Percentiles rank a stretch among this genome's conserved stretches.
Conservation (phyloP, 2,888 invertebrate genomes). For the Timandra comae region DNA sequence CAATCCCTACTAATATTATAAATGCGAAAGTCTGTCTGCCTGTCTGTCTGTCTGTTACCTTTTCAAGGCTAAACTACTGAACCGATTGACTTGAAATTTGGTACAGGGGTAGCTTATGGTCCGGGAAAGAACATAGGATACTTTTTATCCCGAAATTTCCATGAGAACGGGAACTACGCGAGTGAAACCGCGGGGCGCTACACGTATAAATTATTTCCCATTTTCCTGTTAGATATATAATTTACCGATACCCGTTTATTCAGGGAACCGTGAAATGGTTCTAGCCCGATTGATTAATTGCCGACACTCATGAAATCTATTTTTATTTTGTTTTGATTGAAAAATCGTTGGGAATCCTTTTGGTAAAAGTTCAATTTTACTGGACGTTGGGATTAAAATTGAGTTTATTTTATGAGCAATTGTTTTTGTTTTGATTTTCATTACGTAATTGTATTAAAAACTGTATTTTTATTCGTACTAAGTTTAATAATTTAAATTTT, state of each 20-base stretch:
- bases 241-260: slow-evolving; percentile 5
- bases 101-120: no score
- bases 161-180: no score
- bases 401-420: neutral
- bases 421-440: neutral
- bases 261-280: slow-evolving; percentile 10
- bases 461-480: neutral
- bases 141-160: no score
- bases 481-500: neutral
- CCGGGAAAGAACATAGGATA: no score
- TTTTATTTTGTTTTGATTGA: slow-evolving; percentile 3
- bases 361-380: neutral
- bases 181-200: no score
- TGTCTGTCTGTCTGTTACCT: no score
- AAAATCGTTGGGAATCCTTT: slow-evolving; percentile 1
- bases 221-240: neutral
- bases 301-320: slow-evolving; percentile 11
- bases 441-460: neutral
- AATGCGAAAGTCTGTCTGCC: no score
- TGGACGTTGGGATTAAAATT: no score
- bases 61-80: no score
- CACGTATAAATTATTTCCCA: no score
- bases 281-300: slow-evolving; percentile 15
- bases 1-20: no score
- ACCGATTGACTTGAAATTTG: no score